Evolutionary conservation across 2,113 vertebrate species (phyloP).

Genomic region (Dunckerocampus dactyliophorus): DNA sequence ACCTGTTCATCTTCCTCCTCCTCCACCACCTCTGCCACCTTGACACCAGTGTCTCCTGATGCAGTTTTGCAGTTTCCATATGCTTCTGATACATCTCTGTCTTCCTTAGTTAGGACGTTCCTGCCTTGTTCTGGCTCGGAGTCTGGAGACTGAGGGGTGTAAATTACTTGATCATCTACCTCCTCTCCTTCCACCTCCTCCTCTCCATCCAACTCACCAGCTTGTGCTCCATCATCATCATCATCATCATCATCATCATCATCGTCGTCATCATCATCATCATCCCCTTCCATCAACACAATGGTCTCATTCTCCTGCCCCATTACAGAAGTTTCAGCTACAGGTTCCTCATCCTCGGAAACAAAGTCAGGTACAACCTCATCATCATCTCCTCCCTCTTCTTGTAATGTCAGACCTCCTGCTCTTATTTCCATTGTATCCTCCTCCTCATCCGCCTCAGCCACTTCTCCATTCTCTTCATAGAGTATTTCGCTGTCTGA

Average conservation of each 20-base stretch:
- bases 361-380: conserved; percentile 76
- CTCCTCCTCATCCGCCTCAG: conserved; percentile 49
- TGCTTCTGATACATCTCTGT: conserved; percentile 42
- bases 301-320: conserved; percentile 71
- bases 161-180: conserved; percentile 64
- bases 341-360: conserved; percentile 76
- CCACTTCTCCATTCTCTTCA: conserved; percentile 47
- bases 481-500: conserved; percentile 72
- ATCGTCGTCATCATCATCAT: conserved; percentile 33
- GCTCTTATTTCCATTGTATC: conserved; percentile 13
- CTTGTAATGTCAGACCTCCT: conserved; percentile 50
- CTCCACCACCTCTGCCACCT: conserved; percentile 22
- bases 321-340: conserved; percentile 63
- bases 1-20: conserved; percentile 5
- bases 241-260: conserved; percentile 31
- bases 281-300: conserved; percentile 70
- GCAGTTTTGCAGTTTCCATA: conserved; percentile 28
- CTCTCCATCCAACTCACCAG: conserved; percentile 52
- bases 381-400: conserved; percentile 59
- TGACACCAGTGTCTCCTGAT: conserved; percentile 1
- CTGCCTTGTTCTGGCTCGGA: conserved; percentile 75
- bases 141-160: conserved; percentile 83
- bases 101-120: conserved; percentile 37
- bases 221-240: conserved; percentile 34
- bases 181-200: conserved; percentile 64